phyloP scores from a whole-genome alignment of 2,797 vertebrate species.

The Rhabdophis nuchalis region DNA sequence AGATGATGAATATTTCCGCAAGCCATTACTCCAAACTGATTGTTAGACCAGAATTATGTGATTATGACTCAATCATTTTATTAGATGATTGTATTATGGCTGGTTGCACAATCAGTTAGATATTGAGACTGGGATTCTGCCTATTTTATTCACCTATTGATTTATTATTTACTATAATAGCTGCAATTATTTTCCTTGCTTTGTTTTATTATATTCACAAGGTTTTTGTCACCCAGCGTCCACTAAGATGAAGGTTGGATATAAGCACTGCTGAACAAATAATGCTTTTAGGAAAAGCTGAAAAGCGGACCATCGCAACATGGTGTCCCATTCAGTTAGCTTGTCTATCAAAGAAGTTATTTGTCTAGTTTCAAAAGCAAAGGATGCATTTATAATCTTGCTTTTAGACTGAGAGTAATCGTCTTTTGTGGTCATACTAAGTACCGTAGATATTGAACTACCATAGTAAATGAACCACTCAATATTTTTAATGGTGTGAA shows the following conservation, averaged over 20 bases:
- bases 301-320: background rate
- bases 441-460: background rate
- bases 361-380: background rate
- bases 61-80: background rate
- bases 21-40: background rate
- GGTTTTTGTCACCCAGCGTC: background rate
- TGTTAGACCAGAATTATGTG: background rate
- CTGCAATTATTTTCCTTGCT: background rate
- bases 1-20: background rate
- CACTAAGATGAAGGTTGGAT: background rate
- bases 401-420: background rate
- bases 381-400: background rate
- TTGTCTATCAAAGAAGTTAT: background rate
- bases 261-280: background rate
- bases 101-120: background rate
- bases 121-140: background rate
- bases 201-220: background rate
- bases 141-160: background rate
- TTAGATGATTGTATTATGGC: background rate
- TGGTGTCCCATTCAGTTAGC: background rate
- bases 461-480: background rate
- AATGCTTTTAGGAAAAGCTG: background rate
- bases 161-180: background rate
- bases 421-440: background rate
- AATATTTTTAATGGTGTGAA: background rate